These are phyloP conservation scores for Aplodontia rufa DNA, from an alignment of 2,113 vertebrate species.

Conservation along the genomic window DNA sequence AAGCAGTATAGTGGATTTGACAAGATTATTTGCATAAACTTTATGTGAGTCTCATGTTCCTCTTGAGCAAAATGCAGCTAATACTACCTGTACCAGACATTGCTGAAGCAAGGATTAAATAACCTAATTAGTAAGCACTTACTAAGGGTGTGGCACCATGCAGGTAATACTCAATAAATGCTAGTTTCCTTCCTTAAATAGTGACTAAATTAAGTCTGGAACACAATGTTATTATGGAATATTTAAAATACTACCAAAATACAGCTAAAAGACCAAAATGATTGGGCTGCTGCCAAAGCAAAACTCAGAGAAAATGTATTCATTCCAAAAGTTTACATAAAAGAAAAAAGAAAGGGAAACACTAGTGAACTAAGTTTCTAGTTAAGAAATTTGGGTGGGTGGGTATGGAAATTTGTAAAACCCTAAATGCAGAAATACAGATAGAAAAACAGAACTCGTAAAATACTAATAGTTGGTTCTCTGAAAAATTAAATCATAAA, in stretches of 20 bases:
- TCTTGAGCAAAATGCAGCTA: background rate
- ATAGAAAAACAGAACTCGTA: background rate
- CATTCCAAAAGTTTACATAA: slow-evolving; percentile 24
- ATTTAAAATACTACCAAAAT: slow-evolving; percentile 31
- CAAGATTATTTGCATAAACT: background rate
- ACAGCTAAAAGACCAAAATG: slow-evolving; percentile 33
- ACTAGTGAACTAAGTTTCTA: background rate
- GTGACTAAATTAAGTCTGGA: background rate
- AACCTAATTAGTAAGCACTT: background rate
- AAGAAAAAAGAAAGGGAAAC: slow-evolving; percentile 18
- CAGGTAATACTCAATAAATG: background rate
- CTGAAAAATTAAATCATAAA: background rate
- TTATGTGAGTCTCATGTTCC: background rate
- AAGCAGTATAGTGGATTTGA: background rate
- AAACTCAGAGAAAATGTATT: background rate
- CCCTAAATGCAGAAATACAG: background rate
- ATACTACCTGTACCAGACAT: background rate
- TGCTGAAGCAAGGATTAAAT: background rate
- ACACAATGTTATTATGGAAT: background rate
- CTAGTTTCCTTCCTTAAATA: slow-evolving; percentile 29
- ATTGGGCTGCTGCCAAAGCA: background rate
- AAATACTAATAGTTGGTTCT: background rate
- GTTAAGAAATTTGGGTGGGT: background rate
- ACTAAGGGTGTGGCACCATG: background rate
- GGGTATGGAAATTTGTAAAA: slow-evolving; percentile 33